phyloP scores from a whole-genome alignment of 2,113 vertebrate species.

The Galbula dea region DNA sequence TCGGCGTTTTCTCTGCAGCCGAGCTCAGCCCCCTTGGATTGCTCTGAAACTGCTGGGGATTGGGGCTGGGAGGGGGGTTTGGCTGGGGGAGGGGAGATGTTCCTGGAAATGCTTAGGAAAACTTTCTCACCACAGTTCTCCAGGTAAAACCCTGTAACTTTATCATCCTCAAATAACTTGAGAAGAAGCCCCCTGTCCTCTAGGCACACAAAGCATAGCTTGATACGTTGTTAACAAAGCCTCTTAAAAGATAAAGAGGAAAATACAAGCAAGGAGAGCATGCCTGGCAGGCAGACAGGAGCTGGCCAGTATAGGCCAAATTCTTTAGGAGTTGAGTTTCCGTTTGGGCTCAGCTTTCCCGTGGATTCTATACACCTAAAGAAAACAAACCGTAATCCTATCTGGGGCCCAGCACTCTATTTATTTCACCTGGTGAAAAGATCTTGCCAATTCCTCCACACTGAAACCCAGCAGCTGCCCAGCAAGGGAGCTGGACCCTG shows the following conservation, averaged over 20 bases:
- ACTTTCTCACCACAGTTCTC: background rate
- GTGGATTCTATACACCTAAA: conserved; percentile 68
- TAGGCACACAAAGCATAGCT: conserved; percentile 60
- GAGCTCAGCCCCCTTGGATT: background rate
- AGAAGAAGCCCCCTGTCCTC: conserved; percentile 31
- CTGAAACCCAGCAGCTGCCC: conserved; percentile 66
- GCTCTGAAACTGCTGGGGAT: background rate
- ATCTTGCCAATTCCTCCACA: conserved; percentile 57
- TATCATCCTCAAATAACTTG: conserved; percentile 32
- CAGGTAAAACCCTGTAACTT: conserved; percentile 60
- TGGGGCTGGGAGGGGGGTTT: background rate
- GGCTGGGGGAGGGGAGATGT: background rate
- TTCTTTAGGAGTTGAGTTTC: conserved; percentile 74
- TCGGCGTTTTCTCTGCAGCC: background rate
- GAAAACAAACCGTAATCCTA: conserved; percentile 76
- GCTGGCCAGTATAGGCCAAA: conserved; percentile 70
- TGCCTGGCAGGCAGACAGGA: conserved; percentile 73
- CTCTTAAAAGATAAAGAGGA: conserved; percentile 68
- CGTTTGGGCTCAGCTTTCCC: conserved; percentile 73
- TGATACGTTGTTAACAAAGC: conserved; percentile 65
- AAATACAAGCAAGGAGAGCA: conserved; percentile 48
- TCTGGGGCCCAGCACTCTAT: conserved; percentile 66
- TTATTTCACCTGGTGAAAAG: conserved; percentile 71
- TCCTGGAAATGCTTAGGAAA: conserved; percentile 26
- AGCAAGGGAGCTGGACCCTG: conserved; percentile 24